Evolutionary conservation across 2,888 invertebrate species (phyloP).

Genomic region (Synanthedon formicaeformis): DNA sequence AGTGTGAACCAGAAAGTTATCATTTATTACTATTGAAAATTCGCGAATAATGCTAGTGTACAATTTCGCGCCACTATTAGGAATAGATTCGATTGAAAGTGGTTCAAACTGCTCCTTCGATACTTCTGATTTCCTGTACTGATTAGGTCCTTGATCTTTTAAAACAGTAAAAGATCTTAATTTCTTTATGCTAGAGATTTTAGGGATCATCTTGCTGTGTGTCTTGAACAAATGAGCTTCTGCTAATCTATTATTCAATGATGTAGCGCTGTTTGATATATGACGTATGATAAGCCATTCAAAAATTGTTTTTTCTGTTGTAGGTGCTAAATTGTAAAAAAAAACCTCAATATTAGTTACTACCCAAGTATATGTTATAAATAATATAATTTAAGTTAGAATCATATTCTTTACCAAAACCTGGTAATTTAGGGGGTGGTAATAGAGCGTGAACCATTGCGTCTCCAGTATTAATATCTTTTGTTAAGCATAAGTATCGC

Average conservation of each 20-base stretch:
- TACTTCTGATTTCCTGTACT: background rate
- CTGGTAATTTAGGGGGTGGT: conserved; percentile 16
- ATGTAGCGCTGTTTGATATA: background rate
- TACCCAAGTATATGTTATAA: too few relatives aligned
- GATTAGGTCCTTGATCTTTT: background rate
- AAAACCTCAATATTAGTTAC: background rate
- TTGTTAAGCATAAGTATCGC: conserved; percentile 33
- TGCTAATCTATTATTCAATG: background rate
- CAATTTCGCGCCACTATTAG: background rate
- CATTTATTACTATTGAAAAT: conserved; percentile 23
- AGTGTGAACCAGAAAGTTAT: conserved; percentile 10
- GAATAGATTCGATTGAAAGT: background rate
- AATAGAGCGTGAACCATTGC: conserved; percentile 30
- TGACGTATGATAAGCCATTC: conserved; percentile 41
- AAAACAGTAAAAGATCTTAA: background rate
- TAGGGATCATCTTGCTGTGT: conserved; percentile 12
- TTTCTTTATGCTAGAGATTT: conserved; percentile 16
- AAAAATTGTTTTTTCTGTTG: conserved; percentile 14
- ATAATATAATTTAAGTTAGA: background rate
- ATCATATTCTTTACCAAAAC: conserved; percentile 15
- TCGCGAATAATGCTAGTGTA: conserved; percentile 18
- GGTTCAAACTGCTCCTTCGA: background rate
- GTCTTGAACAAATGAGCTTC: background rate
- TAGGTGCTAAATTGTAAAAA: conserved; percentile 9
- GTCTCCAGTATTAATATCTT: conserved; percentile 20